These are phyloP conservation scores for Falco rusticolus DNA, from an alignment of 2,797 vertebrate genomes.

Conservation along the genomic window DNA sequence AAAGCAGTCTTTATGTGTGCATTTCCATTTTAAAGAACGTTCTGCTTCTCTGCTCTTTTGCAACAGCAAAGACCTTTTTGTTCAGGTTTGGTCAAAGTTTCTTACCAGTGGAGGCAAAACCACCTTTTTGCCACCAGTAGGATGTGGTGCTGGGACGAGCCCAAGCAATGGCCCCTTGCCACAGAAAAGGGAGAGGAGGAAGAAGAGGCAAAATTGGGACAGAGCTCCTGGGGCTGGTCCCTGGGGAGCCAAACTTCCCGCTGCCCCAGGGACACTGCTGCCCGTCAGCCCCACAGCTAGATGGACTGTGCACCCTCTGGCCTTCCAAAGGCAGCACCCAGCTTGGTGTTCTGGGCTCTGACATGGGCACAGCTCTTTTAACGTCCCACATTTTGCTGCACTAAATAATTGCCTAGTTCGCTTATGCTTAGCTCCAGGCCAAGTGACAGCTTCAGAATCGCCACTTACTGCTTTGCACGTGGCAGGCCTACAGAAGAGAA, in stretches of 20 bases:
- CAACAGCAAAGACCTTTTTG: background rate
- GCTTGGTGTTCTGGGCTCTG: background rate
- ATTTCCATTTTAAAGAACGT: background rate
- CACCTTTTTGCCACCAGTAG: background rate
- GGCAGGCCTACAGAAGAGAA: background rate
- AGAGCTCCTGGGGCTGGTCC: background rate
- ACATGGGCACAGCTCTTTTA: background rate
- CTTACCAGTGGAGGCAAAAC: background rate
- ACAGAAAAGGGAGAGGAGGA: background rate
- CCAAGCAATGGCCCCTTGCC: fast-evolving
- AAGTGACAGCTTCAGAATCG: background rate
- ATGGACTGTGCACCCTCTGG: background rate
- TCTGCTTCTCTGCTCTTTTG: background rate
- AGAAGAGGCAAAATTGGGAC: background rate
- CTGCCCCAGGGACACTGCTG: background rate
- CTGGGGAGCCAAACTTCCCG: background rate
- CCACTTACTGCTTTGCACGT: background rate
- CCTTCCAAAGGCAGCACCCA: background rate
- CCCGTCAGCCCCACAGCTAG: background rate
- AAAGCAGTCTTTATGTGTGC: background rate
- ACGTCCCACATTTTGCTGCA: background rate
- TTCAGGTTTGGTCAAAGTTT: background rate
- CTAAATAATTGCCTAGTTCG: background rate
- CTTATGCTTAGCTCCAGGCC: background rate
- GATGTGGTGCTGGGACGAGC: background rate